Percentiles rank a stretch among this genome's conserved stretches.
Conservation (phyloP, 2,888 invertebrate species). For the Eilema caniola region DNA sequence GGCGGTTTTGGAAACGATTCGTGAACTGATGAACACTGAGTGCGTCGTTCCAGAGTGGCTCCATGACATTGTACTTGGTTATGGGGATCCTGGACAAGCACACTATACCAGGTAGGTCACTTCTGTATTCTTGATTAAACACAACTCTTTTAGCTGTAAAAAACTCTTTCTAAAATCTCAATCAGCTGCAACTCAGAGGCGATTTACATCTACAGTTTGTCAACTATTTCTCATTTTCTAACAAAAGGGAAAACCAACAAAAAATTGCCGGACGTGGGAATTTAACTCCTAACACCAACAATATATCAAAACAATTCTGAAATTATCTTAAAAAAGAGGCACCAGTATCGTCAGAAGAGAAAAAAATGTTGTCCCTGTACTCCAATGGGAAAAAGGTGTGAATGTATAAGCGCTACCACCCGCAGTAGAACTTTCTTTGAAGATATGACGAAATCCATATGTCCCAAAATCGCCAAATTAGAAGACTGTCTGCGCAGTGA, state of each 20-base stretch:
- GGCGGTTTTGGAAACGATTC: conserved; percentile 99
- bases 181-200: background rate
- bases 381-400: background rate
- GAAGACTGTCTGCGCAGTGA: background rate
- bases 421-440: no score
- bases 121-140: background rate
- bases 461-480: background rate
- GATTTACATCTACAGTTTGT: background rate
- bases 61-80: conserved; percentile 98
- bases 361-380: background rate
- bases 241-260: background rate
- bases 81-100: conserved; percentile 98
- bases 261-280: background rate
- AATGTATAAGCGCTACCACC: background rate
- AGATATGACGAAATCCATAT: background rate
- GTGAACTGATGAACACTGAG: conserved; percentile 99
- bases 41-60: conserved; percentile 99
- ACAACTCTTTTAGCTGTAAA: no score
- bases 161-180: background rate
- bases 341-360: no score
- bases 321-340: no score
- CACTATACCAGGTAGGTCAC: conserved; percentile 94
- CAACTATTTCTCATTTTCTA: background rate
- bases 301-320: background rate
- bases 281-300: background rate